Conservation (phyloP, 2,888 invertebrate genomes). For the Pristionchus maxplancki region DNA sequence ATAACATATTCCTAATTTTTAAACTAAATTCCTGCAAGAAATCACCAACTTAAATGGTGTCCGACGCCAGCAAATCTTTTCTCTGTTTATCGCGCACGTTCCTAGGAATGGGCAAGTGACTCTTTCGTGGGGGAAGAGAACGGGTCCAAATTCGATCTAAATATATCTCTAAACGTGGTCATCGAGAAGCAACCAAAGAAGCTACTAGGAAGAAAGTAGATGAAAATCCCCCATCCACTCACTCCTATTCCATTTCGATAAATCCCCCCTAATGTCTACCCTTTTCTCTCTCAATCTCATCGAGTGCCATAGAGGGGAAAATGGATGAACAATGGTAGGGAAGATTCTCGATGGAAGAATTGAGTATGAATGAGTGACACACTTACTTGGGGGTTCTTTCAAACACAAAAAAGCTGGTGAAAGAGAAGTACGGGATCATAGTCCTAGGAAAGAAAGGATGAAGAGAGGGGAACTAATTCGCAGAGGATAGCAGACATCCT, state of each 20-base stretch:
- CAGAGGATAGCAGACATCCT: not conserved
- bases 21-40: too few relatives aligned
- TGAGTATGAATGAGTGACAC: not conserved
- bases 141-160: not conserved
- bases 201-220: not conserved
- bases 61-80: not conserved
- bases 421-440: not conserved
- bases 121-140: not conserved
- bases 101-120: not conserved
- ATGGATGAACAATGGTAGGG: conserved; percentile 8
- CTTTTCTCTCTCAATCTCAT: conserved; percentile 15
- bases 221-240: not conserved
- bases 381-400: not conserved
- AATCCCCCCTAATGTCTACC: not conserved
- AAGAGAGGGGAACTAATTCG: not conserved
- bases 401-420: not conserved
- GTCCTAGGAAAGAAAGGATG: not conserved
- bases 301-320: conserved; percentile 8
- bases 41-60: too few relatives aligned
- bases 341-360: not conserved
- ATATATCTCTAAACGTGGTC: not conserved
- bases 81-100: not conserved
- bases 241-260: conserved; percentile 8
- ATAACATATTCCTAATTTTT: too few relatives aligned
- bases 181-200: not conserved